These are phyloP conservation scores for Laodelphax striatellus DNA, from an alignment of 1,140 invertebrate species.

Conservation along the genomic window DNA sequence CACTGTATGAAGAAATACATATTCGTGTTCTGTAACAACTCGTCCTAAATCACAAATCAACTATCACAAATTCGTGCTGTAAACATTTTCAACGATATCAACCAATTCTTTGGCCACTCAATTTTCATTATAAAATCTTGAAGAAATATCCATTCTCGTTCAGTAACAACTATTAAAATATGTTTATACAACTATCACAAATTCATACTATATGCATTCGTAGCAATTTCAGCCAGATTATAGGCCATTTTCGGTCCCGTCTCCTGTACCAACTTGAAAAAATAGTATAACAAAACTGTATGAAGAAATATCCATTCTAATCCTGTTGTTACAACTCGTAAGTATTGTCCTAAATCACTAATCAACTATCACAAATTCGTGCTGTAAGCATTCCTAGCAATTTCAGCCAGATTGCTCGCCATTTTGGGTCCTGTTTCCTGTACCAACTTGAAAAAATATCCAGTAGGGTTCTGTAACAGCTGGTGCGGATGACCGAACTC, in stretches of 20 bases:
- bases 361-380: too few species aligned
- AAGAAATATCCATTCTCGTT: neutral
- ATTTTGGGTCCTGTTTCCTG: neutral
- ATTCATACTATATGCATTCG: too few species aligned
- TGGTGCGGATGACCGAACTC: neutral
- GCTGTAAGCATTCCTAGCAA: neutral
- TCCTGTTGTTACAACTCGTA: neutral
- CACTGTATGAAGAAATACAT: neutral
- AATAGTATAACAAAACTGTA: too few species aligned
- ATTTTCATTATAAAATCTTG: neutral
- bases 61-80: too few species aligned
- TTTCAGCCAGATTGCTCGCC: neutral
- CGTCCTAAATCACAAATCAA: too few species aligned
- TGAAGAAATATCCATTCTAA: neutral
- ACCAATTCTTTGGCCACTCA: neutral
- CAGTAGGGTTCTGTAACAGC: neutral
- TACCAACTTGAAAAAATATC: neutral
- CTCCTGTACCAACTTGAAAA: neutral
- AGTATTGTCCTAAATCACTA: too few species aligned
- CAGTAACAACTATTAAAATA: too few species aligned
- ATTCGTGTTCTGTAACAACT: neutral
- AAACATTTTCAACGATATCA: neutral
- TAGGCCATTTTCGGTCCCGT: neutral
- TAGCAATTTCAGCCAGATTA: too few species aligned
- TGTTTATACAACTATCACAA: too few species aligned